Conservation (phyloP, 1,140 invertebrate species). For the Trypoxylus dichotomus region DNA sequence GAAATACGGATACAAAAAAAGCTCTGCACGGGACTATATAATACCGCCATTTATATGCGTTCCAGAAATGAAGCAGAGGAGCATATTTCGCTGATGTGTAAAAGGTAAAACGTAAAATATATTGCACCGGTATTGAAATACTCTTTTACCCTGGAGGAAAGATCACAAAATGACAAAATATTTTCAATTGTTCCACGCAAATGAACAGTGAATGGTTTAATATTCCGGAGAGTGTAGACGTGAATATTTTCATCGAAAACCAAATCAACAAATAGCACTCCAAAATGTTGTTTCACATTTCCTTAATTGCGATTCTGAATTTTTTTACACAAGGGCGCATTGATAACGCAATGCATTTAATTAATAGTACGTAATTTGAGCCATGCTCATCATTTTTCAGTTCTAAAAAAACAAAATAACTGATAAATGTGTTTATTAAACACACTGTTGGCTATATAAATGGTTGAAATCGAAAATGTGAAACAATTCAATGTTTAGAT, state of each 20-base stretch:
- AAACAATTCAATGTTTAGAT: no score
- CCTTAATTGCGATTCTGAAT: no score
- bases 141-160: background rate
- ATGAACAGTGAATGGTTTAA: background rate
- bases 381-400: no score
- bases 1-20: slow-evolving; percentile 15
- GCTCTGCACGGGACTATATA: background rate
- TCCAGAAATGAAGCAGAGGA: background rate
- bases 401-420: no score
- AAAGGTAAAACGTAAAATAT: slow-evolving; percentile 17
- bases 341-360: no score
- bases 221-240: no score
- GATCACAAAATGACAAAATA: background rate
- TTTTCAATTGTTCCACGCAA: background rate
- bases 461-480: no score
- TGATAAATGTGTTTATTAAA: no score
- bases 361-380: no score
- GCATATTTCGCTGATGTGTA: slow-evolving; percentile 19
- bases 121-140: slow-evolving; percentile 1
- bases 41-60: slow-evolving; percentile 11
- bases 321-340: no score
- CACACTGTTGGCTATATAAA: no score
- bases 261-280: background rate
- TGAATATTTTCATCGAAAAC: background rate
- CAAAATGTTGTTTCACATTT: no score